Evolutionary conservation across 2,113 vertebrate genomes (phyloP).

Genomic region (Girardinichthys multiradiatus): DNA sequence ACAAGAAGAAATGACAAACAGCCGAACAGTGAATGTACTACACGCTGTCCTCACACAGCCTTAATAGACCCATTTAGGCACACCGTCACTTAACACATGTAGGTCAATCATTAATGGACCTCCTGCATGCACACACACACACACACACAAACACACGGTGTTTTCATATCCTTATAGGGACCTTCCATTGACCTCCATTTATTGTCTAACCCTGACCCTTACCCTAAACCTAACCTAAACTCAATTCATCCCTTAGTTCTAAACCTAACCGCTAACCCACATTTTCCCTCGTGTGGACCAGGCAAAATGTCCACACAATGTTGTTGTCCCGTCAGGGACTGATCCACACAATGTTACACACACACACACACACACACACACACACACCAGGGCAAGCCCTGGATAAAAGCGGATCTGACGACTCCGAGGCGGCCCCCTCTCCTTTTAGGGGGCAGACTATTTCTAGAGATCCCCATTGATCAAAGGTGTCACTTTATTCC

Average conservation of each 20-base stretch:
- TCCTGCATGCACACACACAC: conserved; percentile 33
- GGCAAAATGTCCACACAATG: no score
- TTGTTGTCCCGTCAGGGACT: no score
- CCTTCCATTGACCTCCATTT: no score
- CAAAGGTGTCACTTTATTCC: conserved; percentile 66
- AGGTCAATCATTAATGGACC: conserved; percentile 71
- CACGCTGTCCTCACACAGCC: not conserved
- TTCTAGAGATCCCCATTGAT: conserved; percentile 73
- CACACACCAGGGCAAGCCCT: conserved; percentile 46
- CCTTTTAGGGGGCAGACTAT: conserved; percentile 77
- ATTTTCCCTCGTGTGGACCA: no score
- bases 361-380: conserved; percentile 28
- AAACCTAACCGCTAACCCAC: no score
- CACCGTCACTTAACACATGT: conserved; percentile 71
- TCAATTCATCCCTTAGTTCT: no score
- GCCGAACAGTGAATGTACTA: conserved; percentile 26
- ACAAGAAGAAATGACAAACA: not conserved
- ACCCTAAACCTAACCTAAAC: no score
- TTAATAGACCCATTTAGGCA: conserved; percentile 60
- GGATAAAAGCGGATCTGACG: conserved; percentile 82
- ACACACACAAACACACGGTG: conserved; percentile 18
- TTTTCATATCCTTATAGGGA: no score
- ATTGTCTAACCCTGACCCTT: no score
- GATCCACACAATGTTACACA: no score
- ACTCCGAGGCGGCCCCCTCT: conserved; percentile 75